Percentiles rank a stretch among this genome's conserved stretches.
Evolutionary conservation across 1,140 invertebrate genomes (phyloP).

Genomic region (Procambarus virginalis): DNA sequence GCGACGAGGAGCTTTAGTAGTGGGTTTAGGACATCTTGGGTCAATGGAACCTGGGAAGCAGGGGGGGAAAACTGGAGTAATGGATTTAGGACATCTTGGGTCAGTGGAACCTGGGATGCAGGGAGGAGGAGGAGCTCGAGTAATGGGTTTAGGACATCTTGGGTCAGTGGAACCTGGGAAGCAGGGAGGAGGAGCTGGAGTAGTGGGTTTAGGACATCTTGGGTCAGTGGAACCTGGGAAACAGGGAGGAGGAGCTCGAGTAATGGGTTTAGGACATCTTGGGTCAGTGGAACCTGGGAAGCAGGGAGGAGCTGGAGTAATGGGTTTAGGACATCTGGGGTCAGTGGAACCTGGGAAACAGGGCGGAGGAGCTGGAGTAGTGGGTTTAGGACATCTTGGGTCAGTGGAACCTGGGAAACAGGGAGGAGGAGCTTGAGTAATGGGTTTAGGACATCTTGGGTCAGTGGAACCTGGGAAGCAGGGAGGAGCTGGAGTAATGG

Average conservation of each 20-base stretch:
- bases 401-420: slow-evolving; percentile 31
- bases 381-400: slow-evolving; percentile 46
- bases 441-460: background rate
- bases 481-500: background rate
- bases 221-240: slow-evolving; percentile 45
- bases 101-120: background rate
- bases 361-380: background rate
- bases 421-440: background rate
- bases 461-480: background rate
- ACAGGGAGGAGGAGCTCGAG: background rate
- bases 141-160: background rate
- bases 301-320: background rate
- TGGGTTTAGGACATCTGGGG: background rate
- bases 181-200: background rate
- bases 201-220: slow-evolving; percentile 43
- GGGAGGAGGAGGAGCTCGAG: background rate
- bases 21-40: slow-evolving; percentile 39
- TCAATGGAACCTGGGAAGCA: slow-evolving; percentile 49
- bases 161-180: background rate
- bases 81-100: slow-evolving; percentile 20
- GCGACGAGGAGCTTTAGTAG: background rate
- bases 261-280: background rate
- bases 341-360: background rate
- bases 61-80: background rate
- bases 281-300: background rate